A percentile compares a stretch with the other conserved stretches of the same genome.
phyloP scores from a whole-genome alignment of 2,113 vertebrate species.

The Miniopterus natalensis region DNA sequence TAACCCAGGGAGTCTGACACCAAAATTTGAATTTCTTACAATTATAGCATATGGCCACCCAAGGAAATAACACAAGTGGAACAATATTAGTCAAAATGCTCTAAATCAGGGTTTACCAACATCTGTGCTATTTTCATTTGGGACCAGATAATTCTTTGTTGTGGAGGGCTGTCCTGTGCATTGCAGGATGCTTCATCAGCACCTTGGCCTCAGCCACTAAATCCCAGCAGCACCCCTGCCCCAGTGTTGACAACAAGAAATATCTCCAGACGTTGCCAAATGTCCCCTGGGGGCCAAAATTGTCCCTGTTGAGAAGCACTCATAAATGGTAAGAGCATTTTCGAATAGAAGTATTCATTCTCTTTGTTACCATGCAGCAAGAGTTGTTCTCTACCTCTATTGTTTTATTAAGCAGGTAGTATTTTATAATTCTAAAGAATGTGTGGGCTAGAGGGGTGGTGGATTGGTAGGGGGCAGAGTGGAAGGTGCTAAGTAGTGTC shows the following conservation, averaged over 20 bases:
- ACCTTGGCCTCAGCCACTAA: neutral
- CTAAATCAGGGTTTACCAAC: neutral
- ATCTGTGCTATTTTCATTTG: neutral
- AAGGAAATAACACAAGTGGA: neutral
- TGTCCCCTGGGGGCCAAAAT: neutral
- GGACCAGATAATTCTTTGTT: neutral
- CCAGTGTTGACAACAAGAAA: neutral
- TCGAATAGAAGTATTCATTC: neutral
- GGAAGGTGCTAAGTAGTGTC: neutral
- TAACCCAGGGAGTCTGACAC: neutral
- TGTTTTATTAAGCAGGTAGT: neutral
- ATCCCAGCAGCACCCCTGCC: neutral
- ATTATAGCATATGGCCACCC: neutral
- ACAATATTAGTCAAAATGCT: neutral
- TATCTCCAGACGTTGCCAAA: neutral
- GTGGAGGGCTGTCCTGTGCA: neutral
- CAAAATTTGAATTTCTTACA: neutral
- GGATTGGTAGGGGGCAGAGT: neutral
- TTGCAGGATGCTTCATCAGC: neutral
- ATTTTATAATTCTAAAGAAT: neutral
- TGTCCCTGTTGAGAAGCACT: neutral
- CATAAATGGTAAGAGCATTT: neutral
- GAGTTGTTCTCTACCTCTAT: neutral
- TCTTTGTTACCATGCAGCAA: neutral
- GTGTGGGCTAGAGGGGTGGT: neutral